Percentiles rank a stretch among this genome's conserved stretches.
Conservation (phyloP, 2,797 vertebrate species). For the Anolis apletophallus region DNA sequence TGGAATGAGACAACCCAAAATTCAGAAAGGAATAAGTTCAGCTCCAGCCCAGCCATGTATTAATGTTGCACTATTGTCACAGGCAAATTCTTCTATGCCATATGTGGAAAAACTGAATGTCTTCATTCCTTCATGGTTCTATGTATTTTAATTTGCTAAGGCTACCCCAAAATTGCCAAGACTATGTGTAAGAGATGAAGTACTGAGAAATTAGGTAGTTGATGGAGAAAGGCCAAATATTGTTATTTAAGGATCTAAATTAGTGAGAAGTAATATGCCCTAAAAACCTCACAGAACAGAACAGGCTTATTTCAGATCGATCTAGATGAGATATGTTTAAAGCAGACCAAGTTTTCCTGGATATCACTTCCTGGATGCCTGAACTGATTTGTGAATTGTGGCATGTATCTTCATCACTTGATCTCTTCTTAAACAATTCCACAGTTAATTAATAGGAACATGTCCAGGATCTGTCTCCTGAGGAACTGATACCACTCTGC, state of each 20-base stretch:
- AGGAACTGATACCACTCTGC: not conserved
- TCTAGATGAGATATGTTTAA: not conserved
- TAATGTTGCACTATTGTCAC: not conserved
- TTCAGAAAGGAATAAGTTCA: no score
- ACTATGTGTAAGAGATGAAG: not conserved
- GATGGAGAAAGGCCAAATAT: not conserved
- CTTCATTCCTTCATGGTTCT: not conserved
- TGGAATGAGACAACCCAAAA: not conserved
- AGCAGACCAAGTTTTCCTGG: no score
- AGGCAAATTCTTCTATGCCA: not conserved
- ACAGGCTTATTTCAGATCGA: not conserved
- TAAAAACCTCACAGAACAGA: not conserved
- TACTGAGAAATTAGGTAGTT: not conserved
- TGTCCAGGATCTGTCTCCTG: not conserved
- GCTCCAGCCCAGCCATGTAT: not conserved
- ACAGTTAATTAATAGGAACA: not conserved
- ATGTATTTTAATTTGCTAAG: not conserved
- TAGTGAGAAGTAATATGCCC: not conserved
- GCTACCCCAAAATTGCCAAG: not conserved
- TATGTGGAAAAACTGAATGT: not conserved
- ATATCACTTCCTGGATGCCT: not conserved
- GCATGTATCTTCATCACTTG: not conserved
- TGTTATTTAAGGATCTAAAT: not conserved
- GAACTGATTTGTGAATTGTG: not conserved
- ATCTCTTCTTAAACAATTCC: not conserved